Conservation (phyloP, 2,888 invertebrate species). For the Gryllus longicercus region DNA sequence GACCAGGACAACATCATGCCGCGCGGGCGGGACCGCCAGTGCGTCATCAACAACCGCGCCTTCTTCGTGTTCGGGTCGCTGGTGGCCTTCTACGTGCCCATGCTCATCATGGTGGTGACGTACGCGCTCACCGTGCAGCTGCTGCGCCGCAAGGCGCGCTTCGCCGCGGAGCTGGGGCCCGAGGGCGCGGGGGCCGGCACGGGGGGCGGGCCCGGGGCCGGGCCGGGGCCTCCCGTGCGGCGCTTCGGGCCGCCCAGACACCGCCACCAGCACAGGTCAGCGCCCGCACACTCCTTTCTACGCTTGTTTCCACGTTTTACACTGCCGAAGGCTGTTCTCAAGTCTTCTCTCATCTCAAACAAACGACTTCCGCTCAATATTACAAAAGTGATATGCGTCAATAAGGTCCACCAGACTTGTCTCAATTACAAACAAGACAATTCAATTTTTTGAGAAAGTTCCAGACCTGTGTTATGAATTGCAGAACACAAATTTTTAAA, state of each 20-base stretch:
- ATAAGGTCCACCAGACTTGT: too few relatives aligned
- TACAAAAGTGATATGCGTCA: too few relatives aligned
- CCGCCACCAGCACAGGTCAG: slow-evolving; percentile 40
- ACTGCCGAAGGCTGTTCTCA: too few relatives aligned
- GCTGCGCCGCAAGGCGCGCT: slow-evolving; percentile 72
- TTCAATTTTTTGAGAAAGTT: too few relatives aligned
- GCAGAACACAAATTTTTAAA: too few relatives aligned
- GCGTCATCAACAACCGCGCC: slow-evolving; percentile 79
- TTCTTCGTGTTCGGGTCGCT: slow-evolving; percentile 90
- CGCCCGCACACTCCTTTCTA: background rate
- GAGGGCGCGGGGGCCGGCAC: slow-evolving; percentile 59
- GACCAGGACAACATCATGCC: slow-evolving; percentile 80
- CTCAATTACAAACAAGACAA: too few relatives aligned
- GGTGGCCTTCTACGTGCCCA: slow-evolving; percentile 92
- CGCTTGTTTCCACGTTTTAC: too few relatives aligned
- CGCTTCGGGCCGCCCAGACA: slow-evolving; percentile 28
- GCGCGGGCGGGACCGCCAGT: slow-evolving; percentile 54
- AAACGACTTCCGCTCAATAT: too few relatives aligned
- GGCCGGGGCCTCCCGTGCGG: slow-evolving; percentile 41
- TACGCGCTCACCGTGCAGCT: slow-evolving; percentile 86
- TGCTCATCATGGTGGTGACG: slow-evolving; percentile 90
- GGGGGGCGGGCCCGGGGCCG: slow-evolving; percentile 46
- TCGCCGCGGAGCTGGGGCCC: slow-evolving; percentile 52
- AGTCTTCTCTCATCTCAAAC: too few relatives aligned
- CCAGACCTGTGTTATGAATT: too few relatives aligned